Evolutionary conservation across 2,888 invertebrate species (phyloP).

Genomic region (Plagodis dolabraria): DNA sequence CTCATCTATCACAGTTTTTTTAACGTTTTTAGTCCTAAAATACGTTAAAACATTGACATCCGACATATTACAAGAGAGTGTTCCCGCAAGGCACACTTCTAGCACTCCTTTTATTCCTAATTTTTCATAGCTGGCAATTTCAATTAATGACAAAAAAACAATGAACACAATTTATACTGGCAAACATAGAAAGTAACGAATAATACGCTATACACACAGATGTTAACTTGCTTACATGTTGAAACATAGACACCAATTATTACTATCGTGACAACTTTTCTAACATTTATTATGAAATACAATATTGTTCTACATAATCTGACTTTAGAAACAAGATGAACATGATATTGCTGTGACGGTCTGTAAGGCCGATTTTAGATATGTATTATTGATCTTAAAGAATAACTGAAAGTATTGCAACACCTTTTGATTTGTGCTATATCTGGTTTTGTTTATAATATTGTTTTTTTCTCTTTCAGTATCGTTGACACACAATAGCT

Average conservation of each 20-base stretch:
- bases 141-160: conserved; percentile 15
- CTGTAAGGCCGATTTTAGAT: too few species aligned
- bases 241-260: conserved; percentile 15
- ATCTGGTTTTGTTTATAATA: too few species aligned
- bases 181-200: conserved; percentile 8
- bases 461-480: too few species aligned
- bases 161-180: conserved; percentile 7
- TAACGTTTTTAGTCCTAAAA: conserved; percentile 51
- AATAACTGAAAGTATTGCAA: too few species aligned
- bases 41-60: conserved; percentile 50
- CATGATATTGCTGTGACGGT: not conserved
- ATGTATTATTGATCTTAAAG: too few species aligned
- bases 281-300: not conserved
- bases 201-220: conserved; percentile 9
- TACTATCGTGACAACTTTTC: not conserved
- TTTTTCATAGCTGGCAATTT: conserved; percentile 17
- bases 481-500: too few species aligned
- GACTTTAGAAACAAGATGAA: conserved; percentile 1
- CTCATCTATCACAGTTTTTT: conserved; percentile 78
- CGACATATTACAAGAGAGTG: conserved; percentile 50
- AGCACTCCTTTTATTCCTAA: conserved; percentile 56
- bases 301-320: not conserved
- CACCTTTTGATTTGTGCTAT: too few species aligned
- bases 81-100: conserved; percentile 70
- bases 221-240: conserved; percentile 4